phyloP scores from a whole-genome alignment of 2,113 vertebrate genomes.

The Ia io region DNA sequence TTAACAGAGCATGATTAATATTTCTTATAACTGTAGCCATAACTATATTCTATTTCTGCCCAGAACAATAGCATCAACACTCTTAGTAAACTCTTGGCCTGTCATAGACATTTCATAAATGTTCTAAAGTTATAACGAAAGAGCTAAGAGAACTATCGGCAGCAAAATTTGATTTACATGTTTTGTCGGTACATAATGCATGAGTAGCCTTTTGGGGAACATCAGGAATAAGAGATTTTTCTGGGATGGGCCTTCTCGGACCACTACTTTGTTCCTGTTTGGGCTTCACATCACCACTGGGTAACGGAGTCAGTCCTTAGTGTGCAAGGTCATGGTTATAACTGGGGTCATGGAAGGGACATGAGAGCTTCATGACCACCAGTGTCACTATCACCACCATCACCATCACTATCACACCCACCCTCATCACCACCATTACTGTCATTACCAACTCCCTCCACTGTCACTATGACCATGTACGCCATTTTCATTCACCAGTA shows the following conservation, averaged over 20 bases:
- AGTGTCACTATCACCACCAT: too few relatives aligned
- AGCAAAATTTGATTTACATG: not conserved
- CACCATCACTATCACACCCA: not conserved
- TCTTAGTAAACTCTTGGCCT: not conserved
- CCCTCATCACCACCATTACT: too few relatives aligned
- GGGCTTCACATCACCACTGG: not conserved
- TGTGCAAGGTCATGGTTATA: not conserved
- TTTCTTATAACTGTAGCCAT: too few relatives aligned
- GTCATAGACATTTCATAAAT: not conserved
- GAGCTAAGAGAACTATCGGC: not conserved
- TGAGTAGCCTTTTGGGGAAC: not conserved
- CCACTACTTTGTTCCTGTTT: not conserved
- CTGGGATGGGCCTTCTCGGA: not conserved
- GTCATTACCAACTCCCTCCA: too few relatives aligned
- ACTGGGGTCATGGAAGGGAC: not conserved
- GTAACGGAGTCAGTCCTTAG: not conserved
- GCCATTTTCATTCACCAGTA: not conserved
- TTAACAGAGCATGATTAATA: too few relatives aligned
- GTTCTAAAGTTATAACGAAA: not conserved
- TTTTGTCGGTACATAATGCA: not conserved
- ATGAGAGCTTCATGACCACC: too few relatives aligned
- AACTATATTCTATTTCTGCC: too few relatives aligned
- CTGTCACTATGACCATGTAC: rapidly evolving
- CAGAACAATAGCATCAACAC: not conserved
- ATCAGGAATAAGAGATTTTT: not conserved